phyloP scores from a whole-genome alignment of 2,888 invertebrate species.

The Heteropelma amictum region DNA sequence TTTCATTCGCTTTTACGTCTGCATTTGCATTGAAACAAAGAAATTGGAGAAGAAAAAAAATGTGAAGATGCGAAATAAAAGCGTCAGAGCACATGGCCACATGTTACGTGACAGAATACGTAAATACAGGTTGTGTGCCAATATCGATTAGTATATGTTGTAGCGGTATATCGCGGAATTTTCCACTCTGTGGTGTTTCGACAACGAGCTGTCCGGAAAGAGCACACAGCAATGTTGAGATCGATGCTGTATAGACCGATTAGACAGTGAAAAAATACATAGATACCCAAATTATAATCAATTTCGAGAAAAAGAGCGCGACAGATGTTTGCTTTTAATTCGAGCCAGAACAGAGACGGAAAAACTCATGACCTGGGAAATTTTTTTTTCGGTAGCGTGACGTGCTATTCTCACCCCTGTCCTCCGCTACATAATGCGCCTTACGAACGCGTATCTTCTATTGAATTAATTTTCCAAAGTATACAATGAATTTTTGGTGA shows the following conservation, averaged over 20 bases:
- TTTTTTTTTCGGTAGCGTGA: too few relatives aligned
- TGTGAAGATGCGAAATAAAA: not conserved
- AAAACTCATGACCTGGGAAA: too few relatives aligned
- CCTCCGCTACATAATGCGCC: too few relatives aligned
- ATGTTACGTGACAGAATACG: constrained; percentile 43
- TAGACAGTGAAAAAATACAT: too few relatives aligned
- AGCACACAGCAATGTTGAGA: not conserved
- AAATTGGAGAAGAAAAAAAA: not conserved
- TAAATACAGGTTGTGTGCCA: constrained; percentile 38
- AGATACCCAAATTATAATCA: too few relatives aligned
- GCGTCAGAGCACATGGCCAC: constrained; percentile 31
- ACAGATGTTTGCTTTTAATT: not conserved
- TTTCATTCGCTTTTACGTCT: too few relatives aligned
- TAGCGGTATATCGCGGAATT: constrained; percentile 64
- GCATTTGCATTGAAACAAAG: not conserved
- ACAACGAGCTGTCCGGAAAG: not conserved
- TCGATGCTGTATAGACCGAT: not conserved
- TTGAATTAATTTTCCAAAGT: too few relatives aligned
- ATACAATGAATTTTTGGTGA: too few relatives aligned
- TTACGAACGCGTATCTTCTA: too few relatives aligned
- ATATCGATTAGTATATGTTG: constrained; percentile 67
- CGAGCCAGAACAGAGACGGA: too few relatives aligned
- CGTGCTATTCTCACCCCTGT: too few relatives aligned
- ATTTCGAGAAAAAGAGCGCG: not conserved
- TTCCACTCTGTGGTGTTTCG: constrained; percentile 60